Percentiles rank a stretch among this genome's conserved stretches.
phyloP scores from a whole-genome alignment of 2,113 vertebrate genomes.

The Lanius ludovicianus region DNA sequence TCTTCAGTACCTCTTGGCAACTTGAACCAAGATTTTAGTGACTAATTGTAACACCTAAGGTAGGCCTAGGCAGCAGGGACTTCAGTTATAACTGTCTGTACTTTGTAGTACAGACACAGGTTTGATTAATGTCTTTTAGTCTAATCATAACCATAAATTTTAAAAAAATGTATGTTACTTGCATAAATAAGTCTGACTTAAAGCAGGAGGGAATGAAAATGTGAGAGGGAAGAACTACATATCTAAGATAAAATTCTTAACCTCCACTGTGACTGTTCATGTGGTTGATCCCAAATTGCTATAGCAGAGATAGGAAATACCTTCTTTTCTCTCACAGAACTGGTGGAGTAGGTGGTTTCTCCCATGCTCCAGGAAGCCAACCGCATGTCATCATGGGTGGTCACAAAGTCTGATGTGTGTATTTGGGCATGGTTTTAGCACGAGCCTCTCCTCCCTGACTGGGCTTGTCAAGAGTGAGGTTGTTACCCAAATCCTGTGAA shows the following conservation, averaged over 20 bases:
- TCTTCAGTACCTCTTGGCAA: not conserved
- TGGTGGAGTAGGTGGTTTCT: not conserved
- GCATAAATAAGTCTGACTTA: not conserved
- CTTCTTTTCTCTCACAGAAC: not conserved
- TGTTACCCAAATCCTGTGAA: not conserved
- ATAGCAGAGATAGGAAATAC: not conserved
- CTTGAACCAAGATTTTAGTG: not conserved
- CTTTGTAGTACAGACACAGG: not conserved
- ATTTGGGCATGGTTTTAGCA: not conserved
- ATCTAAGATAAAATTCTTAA: not conserved
- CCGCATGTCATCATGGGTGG: not conserved
- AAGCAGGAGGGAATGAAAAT: not conserved
- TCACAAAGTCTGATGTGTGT: not conserved
- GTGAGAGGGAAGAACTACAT: not conserved
- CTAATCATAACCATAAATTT: too few relatives aligned
- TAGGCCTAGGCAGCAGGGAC: not conserved
- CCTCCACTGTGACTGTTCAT: not conserved
- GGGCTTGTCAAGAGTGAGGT: not conserved
- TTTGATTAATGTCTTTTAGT: not conserved
- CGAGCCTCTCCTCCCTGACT: not conserved
- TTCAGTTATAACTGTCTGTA: not conserved
- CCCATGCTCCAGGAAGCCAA: not conserved
- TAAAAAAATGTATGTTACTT: not conserved
- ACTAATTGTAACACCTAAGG: not conserved
- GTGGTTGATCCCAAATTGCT: not conserved